Evolutionary conservation across 2,797 vertebrate genomes (phyloP), one percentile per base, ranked within the genome.

Genomic region (Lutra lutra): DNA sequence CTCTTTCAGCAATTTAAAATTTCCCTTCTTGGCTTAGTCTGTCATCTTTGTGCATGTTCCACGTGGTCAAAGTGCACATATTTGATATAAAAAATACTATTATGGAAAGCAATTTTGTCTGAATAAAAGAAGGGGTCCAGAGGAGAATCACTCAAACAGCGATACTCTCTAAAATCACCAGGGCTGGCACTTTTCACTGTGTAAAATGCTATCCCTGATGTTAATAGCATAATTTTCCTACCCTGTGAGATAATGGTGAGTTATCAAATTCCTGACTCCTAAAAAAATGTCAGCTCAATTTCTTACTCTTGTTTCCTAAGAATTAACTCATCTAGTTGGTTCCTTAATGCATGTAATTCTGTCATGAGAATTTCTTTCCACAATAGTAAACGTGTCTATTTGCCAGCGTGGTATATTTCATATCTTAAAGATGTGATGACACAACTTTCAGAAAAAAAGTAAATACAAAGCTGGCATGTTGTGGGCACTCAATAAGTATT

Each of bases 251-350:
- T 48, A 77, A 64, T 68, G 23, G 35, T 43, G 46, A 85, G 15
- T 68, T 51, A 86, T 58, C 58, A 86, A 93, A 89, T 72, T 82
- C 43, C 27, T 79, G 72, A 70, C 51, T 87, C 43, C 13, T 64
- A 60, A 88, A 93, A 93, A 90, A 48, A 75, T 12, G 2, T 11
- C 70, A 89, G 38, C 32, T 91, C 21, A 32, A 78, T 62, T 64
- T 78, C 68, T 93, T 73, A 68, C 56, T 85, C 68, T 75, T 43
- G 18, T 91, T 95, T 68, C 82, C 48, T 70, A 94, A 84, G 29
- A 60, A 94, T 86, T 85, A 32, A 89, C 15, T 38, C 35, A 68
- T 72, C 20, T 51, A 35, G 73, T 43, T 66, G 51, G 21, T 15
- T 89, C 64, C 29, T 62, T 48, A 96, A 89, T 70, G n/a, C n/a